Evolutionary conservation across 2,113 vertebrate species (phyloP).

Genomic region (Anser cygnoides): DNA sequence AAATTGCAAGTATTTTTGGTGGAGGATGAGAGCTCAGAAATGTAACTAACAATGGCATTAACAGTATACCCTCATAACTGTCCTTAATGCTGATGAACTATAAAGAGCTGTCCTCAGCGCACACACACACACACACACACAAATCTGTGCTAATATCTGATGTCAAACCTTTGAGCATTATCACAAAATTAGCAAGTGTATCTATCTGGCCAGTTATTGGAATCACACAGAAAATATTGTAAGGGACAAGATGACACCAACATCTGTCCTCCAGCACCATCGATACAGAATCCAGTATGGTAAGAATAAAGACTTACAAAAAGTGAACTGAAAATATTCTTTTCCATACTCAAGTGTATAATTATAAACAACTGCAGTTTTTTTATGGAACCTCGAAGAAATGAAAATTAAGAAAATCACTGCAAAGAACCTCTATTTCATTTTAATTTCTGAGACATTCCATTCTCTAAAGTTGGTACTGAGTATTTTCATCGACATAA

Average conservation of each 20-base stretch:
- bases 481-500: not conserved
- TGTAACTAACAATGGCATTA: not conserved
- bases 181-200: not conserved
- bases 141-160: not conserved
- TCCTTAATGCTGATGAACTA: not conserved
- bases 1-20: not conserved
- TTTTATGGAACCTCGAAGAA: not conserved
- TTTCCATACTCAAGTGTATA: not conserved
- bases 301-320: not conserved
- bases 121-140: no score
- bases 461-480: not conserved
- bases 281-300: not conserved
- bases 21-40: not conserved
- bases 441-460: not conserved
- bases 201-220: no score
- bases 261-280: not conserved
- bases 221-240: not conserved
- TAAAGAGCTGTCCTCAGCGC: not conserved
- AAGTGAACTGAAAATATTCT: not conserved
- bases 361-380: not conserved
- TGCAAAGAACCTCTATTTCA: not conserved
- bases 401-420: not conserved
- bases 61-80: not conserved
- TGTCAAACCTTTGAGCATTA: not conserved
- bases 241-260: not conserved